A percentile compares a stretch with the other conserved stretches of the same genome.
These are phyloP conservation scores for Probaryconus sp. DNA, from an alignment of 1,140 invertebrate species.

Conservation along the genomic window DNA sequence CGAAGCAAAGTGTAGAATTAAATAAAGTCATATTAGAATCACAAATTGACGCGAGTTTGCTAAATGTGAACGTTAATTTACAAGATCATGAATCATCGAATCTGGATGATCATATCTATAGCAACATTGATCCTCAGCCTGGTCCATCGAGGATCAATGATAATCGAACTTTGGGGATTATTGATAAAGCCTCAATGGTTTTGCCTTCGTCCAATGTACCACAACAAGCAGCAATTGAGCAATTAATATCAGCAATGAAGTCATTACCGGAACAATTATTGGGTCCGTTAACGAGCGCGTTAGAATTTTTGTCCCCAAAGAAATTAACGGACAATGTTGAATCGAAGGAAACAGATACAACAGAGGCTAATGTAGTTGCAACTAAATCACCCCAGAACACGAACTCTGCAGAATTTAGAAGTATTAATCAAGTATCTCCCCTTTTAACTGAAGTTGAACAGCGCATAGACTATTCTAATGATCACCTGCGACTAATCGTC, in stretches of 20 bases:
- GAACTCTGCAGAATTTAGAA: slow-evolving; percentile 15
- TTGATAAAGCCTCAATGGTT: slow-evolving; percentile 3
- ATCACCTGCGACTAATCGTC: slow-evolving; percentile 51
- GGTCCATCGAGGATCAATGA: too few species aligned
- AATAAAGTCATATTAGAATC: not conserved
- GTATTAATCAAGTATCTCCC: slow-evolving; percentile 46
- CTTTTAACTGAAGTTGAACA: slow-evolving; percentile 37
- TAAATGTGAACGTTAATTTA: too few species aligned
- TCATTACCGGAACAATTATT: slow-evolving; percentile 72
- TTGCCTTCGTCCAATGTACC: slow-evolving; percentile 27
- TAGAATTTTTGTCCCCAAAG: slow-evolving; percentile 68
- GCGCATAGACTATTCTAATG: slow-evolving; percentile 33
- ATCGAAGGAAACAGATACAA: slow-evolving; percentile 11
- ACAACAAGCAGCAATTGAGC: slow-evolving; percentile 65
- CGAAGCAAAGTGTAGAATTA: not conserved
- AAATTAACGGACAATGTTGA: slow-evolving; percentile 4
- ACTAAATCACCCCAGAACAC: slow-evolving; percentile 11
- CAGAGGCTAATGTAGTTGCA: slow-evolving; percentile 1
- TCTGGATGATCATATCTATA: too few species aligned
- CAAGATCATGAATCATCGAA: too few species aligned
- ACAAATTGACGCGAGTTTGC: too few species aligned
- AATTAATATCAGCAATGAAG: slow-evolving; percentile 70
- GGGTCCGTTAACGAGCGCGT: slow-evolving; percentile 67
- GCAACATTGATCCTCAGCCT: too few species aligned
- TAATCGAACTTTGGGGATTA: not conserved